Percentiles rank a stretch among this genome's conserved stretches.
phyloP scores from a whole-genome alignment of 2,113 vertebrate genomes.

The Pelobates fuscus region DNA sequence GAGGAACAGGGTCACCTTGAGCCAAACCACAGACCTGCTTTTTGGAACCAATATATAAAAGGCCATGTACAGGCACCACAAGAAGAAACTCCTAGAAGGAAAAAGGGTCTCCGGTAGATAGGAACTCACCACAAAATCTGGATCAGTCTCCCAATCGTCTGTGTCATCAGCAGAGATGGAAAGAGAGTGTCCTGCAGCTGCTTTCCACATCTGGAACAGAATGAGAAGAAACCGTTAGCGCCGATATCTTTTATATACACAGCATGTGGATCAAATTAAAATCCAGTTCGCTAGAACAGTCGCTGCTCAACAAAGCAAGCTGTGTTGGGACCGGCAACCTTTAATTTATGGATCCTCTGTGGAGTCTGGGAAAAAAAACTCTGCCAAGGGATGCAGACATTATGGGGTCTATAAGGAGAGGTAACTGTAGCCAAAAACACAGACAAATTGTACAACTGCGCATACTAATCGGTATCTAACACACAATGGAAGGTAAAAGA shows the following conservation, averaged over 20 bases:
- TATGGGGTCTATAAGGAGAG: background rate
- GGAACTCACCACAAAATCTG: slow-evolving; percentile 88
- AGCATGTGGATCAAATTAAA: background rate
- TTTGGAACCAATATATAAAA: too few relatives aligned
- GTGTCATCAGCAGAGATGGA: slow-evolving; percentile 71
- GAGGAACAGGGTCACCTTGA: too few relatives aligned
- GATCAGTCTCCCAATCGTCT: slow-evolving; percentile 98
- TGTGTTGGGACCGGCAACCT: background rate
- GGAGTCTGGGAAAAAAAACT: background rate
- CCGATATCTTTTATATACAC: background rate
- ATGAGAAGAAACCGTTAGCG: background rate
- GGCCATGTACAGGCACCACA: background rate
- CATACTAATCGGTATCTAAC: too few relatives aligned
- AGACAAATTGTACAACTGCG: too few relatives aligned
- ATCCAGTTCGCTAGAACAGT: background rate
- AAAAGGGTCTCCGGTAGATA: background rate
- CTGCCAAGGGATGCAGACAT: background rate
- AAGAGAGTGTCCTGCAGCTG: slow-evolving; percentile 81
- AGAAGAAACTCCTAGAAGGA: background rate
- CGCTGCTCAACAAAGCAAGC: background rate
- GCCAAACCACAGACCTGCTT: too few relatives aligned
- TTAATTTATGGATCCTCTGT: background rate
- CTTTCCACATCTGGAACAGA: slow-evolving; percentile 89
- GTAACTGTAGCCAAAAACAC: too few relatives aligned
- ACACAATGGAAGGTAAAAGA: too few relatives aligned